Percentiles rank a stretch among this genome's conserved stretches.
phyloP scores from a whole-genome alignment of 2,888 invertebrate genomes.

The Cetonia aurata region DNA sequence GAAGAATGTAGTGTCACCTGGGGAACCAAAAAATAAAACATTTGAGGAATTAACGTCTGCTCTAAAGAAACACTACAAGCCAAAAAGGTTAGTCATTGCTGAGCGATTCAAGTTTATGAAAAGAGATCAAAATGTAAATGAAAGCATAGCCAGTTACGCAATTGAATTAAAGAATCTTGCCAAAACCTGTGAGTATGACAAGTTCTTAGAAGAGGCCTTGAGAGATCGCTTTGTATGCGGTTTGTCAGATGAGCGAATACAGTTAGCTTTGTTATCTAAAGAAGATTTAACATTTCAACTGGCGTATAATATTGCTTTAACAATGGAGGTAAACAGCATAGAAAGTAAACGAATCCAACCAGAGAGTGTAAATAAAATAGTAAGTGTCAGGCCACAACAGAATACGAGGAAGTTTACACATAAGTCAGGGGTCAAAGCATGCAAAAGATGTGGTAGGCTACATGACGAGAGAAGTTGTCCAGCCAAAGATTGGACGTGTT shows the following conservation, averaged over 20 bases:
- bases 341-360: too few relatives aligned
- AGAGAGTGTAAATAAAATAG: too few relatives aligned
- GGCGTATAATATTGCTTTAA: constrained; percentile 4
- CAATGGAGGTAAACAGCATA: not conserved
- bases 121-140: constrained; percentile 16
- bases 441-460: too few relatives aligned
- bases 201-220: constrained; percentile 3
- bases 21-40: constrained; percentile 12
- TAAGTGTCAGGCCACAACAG: too few relatives aligned
- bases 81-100: constrained; percentile 12
- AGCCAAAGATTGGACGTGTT: too few relatives aligned
- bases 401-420: too few relatives aligned
- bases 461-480: too few relatives aligned
- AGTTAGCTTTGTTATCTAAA: constrained; percentile 6
- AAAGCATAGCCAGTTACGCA: constrained; percentile 16
- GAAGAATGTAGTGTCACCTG: not conserved
- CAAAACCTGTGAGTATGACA: constrained; percentile 20
- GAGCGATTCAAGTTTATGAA: constrained; percentile 28
- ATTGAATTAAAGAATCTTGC: constrained; percentile 19
- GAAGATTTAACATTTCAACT: constrained; percentile 1
- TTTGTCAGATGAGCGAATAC: constrained; percentile 7
- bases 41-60: constrained; percentile 6
- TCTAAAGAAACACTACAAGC: constrained; percentile 21
- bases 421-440: too few relatives aligned
- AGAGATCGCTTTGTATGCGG: constrained; percentile 14